Conservation (phyloP, 1,140 invertebrate genomes). For the Ceratosolen solmsi region DNA sequence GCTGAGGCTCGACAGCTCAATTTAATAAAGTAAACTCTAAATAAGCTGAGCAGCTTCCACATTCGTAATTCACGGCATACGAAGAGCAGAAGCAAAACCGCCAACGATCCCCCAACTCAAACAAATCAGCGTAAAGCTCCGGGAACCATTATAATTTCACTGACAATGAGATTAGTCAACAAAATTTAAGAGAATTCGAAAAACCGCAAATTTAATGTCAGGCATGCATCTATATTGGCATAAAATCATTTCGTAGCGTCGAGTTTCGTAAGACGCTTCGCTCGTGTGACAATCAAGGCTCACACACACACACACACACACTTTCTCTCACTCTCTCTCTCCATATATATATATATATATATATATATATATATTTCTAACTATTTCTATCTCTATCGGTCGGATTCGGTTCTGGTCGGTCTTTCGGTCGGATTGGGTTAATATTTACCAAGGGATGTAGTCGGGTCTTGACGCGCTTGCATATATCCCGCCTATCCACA, state of each 20-base stretch:
- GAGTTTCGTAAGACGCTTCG: neutral
- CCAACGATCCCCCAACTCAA: neutral
- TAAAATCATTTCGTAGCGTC: neutral
- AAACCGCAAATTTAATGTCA: too few species aligned
- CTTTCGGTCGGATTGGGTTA: constrained; percentile 38
- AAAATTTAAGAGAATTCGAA: neutral
- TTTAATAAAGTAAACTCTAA: neutral
- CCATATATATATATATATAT: neutral
- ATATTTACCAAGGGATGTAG: constrained; percentile 56
- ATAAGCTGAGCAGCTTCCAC: neutral
- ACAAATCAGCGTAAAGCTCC: constrained; percentile 7
- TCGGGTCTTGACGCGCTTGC: constrained; percentile 28
- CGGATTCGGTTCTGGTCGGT: constrained; percentile 32
- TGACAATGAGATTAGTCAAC: constrained; percentile 24
- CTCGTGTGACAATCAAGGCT: constrained; percentile 24
- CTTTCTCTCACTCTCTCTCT: neutral
- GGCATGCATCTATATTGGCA: neutral
- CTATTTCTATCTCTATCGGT: neutral
- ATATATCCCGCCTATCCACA: constrained; percentile 55
- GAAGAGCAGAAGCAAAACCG: neutral
- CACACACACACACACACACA: neutral
- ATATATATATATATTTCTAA: too few species aligned
- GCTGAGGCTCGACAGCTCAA: too few species aligned
- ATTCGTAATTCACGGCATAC: neutral
- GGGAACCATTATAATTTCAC: constrained; percentile 11